phyloP scores from a whole-genome alignment of 2,888 invertebrate species.

The Calameuta pallipes region DNA sequence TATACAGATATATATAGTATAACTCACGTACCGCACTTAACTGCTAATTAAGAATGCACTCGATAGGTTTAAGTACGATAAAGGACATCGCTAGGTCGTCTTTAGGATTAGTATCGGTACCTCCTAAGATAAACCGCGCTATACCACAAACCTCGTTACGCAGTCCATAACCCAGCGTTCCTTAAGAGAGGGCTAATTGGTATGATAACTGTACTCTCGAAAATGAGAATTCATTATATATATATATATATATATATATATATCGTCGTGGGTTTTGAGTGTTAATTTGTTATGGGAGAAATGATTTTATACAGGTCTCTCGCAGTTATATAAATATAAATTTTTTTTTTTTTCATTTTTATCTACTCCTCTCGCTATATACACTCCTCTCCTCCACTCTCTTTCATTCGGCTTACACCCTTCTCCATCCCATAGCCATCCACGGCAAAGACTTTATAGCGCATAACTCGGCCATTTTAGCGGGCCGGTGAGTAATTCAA shows the following conservation, averaged over 20 bases:
- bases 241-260: background rate
- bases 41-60: background rate
- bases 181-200: background rate
- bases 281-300: background rate
- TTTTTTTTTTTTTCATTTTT: background rate
- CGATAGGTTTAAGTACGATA: background rate
- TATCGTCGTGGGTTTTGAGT: background rate
- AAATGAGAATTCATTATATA: background rate
- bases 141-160: background rate
- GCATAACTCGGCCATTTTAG: constrained; percentile 42
- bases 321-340: background rate
- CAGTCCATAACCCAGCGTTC: background rate
- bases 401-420: background rate
- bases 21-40: background rate
- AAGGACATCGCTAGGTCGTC: background rate
- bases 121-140: background rate
- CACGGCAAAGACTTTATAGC: constrained; percentile 34
- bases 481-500: constrained; percentile 51
- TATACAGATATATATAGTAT: background rate
- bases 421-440: constrained; percentile 8
- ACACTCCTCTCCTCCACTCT: background rate
- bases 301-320: background rate
- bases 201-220: background rate
- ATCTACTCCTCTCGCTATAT: background rate
- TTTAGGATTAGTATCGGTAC: background rate